Evolutionary conservation across 1,140 invertebrate species (phyloP).

Genomic region (Gryon sp.): DNA sequence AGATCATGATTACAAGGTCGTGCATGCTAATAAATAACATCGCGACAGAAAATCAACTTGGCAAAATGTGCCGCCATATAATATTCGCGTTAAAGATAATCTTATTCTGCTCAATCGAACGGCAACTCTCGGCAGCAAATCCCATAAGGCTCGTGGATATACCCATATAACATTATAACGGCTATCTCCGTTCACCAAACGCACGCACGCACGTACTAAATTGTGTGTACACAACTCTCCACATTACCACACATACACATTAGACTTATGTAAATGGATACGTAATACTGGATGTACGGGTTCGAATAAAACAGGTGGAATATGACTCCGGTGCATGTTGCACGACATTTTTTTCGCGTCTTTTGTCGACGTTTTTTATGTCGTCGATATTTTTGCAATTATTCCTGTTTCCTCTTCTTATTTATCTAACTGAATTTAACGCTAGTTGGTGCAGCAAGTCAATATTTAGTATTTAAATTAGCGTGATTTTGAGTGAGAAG

Average conservation of each 20-base stretch:
- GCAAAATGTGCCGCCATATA: too few species aligned
- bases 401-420: too few species aligned
- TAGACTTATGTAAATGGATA: conserved; percentile 45
- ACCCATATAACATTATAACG: conserved; percentile 22
- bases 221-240: too few species aligned
- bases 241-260: not conserved
- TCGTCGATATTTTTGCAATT: too few species aligned
- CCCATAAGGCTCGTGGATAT: conserved; percentile 17
- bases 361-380: not conserved
- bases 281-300: conserved; percentile 51
- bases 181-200: conserved; percentile 10
- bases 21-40: too few species aligned
- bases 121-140: conserved; percentile 13
- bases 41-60: too few species aligned
- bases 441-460: too few species aligned
- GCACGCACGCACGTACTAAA: not conserved
- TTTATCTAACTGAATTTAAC: too few species aligned
- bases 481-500: too few species aligned
- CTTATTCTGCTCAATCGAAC: conserved; percentile 11
- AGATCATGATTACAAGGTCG: too few species aligned
- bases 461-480: too few species aligned
- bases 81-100: too few species aligned
- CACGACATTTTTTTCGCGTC: not conserved
- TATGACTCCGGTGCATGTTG: conserved; percentile 24
- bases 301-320: conserved; percentile 47